Evolutionary conservation across 2,888 invertebrate species (phyloP).

Genomic region (Lycia hirtaria): DNA sequence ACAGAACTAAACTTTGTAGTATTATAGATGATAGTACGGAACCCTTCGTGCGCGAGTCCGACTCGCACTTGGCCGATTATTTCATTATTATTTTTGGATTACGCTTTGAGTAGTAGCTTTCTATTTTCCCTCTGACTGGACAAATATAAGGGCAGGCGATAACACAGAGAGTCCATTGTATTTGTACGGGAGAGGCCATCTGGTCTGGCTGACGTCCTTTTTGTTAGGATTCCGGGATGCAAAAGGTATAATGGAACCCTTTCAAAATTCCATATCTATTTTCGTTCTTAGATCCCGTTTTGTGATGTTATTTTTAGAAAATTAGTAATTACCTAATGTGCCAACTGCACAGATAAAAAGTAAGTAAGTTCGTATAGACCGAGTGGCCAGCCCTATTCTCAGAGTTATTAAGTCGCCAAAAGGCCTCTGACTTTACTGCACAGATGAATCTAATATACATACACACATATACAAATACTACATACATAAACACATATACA

Average conservation of each 20-base stretch:
- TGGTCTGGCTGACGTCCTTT: conserved; percentile 21
- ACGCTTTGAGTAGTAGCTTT: neutral
- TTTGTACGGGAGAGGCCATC: conserved; percentile 6
- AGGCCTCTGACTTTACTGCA: too few species aligned
- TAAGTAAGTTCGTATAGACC: too few species aligned
- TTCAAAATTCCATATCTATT: neutral
- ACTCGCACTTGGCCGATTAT: too few species aligned
- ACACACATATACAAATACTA: too few species aligned
- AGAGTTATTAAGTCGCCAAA: too few species aligned
- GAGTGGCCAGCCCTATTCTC: too few species aligned
- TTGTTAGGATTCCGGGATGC: neutral
- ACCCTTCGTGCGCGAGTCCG: too few species aligned
- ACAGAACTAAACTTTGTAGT: too few species aligned
- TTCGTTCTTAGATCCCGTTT: neutral
- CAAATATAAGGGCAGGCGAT: conserved; percentile 8
- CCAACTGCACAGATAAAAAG: too few species aligned
- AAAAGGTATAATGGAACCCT: neutral
- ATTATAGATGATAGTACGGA: too few species aligned
- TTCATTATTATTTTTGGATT: conserved; percentile 2
- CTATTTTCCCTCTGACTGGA: conserved; percentile 2
- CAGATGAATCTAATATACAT: too few species aligned
- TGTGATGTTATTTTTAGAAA: neutral
- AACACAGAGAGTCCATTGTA: conserved; percentile 14
- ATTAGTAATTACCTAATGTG: neutral
- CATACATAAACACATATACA: too few species aligned